Percentiles rank a stretch among this genome's conserved stretches.
Evolutionary conservation across 2,797 vertebrate species (phyloP).

Genomic region (Schizothorax lantsangensis): DNA sequence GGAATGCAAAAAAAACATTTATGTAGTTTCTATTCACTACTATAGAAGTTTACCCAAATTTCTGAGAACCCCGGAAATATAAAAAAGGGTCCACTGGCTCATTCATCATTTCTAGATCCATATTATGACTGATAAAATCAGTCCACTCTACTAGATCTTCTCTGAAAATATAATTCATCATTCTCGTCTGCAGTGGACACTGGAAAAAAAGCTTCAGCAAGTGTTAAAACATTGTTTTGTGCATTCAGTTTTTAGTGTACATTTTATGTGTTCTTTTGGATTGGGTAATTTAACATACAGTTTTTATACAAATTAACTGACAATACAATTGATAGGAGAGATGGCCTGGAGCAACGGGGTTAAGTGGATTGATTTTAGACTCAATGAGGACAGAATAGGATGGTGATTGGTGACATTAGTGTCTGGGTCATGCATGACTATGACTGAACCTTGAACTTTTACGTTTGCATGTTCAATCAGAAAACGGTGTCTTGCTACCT

Average conservation of each 20-base stretch:
- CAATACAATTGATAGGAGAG: not conserved
- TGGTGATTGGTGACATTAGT: constrained; percentile 9
- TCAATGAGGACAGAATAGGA: constrained; percentile 5
- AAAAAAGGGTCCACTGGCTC: not conserved
- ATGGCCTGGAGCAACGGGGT: not conserved
- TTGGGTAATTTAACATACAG: not conserved
- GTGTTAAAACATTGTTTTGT: not conserved
- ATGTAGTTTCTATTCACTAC: not conserved
- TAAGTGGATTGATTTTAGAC: constrained; percentile 40
- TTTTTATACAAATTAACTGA: constrained; percentile 19
- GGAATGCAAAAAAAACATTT: not conserved
- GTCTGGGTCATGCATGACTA: constrained; percentile 21
- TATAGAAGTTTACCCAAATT: not conserved
- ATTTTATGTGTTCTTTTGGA: not conserved
- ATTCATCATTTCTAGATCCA: not conserved
- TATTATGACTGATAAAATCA: not conserved
- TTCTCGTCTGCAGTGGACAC: not conserved
- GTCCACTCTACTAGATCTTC: not conserved
- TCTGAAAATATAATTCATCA: not conserved
- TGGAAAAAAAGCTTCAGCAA: not conserved
- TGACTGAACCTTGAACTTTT: not conserved
- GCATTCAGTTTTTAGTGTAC: not conserved
- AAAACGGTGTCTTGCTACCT: not conserved
- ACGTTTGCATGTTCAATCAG: not conserved
- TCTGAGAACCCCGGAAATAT: not conserved